Evolutionary conservation across 2,797 vertebrate genomes (phyloP).

Genomic region (Selene dorsalis): DNA sequence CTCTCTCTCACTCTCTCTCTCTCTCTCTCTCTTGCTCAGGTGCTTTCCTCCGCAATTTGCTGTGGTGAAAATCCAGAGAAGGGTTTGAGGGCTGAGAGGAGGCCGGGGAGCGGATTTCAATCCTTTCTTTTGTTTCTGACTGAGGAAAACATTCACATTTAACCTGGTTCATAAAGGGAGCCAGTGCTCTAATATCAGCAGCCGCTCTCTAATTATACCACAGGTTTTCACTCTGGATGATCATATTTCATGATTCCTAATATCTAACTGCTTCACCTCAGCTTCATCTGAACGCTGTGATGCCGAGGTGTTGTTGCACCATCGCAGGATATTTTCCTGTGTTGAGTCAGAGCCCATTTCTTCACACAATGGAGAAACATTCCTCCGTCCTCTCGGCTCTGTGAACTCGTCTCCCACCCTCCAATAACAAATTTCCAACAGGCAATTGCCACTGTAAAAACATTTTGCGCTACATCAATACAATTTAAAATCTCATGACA

Average conservation of each 20-base stretch:
- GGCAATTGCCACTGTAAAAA: constrained; percentile 11
- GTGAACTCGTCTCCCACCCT: not conserved
- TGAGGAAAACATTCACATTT: constrained; percentile 29
- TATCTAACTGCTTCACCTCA: not conserved
- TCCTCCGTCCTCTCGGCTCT: not conserved
- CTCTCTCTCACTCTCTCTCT: no score
- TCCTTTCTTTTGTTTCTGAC: constrained; percentile 29
- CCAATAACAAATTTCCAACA: not conserved
- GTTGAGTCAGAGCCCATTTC: constrained; percentile 6
- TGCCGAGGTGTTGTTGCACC: not conserved
- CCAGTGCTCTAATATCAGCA: constrained; percentile 31
- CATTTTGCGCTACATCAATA: constrained; percentile 3
- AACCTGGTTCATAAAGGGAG: constrained; percentile 12
- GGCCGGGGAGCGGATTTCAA: constrained; percentile 10
- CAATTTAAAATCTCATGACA: constrained; percentile 22
- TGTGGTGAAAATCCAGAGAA: constrained; percentile 22
- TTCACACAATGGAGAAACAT: not conserved
- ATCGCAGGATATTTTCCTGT: not conserved
- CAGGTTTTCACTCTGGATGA: not conserved
- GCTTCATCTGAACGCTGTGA: not conserved
- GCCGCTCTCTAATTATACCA: constrained; percentile 37
- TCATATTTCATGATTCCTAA: constrained; percentile 11
- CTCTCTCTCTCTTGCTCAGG: constrained; percentile 19
- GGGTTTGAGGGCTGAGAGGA: not conserved
- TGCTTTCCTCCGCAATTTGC: constrained; percentile 50